Evolutionary conservation across 1,140 invertebrate species (phyloP).

Genomic region (Drosophila tani): DNA sequence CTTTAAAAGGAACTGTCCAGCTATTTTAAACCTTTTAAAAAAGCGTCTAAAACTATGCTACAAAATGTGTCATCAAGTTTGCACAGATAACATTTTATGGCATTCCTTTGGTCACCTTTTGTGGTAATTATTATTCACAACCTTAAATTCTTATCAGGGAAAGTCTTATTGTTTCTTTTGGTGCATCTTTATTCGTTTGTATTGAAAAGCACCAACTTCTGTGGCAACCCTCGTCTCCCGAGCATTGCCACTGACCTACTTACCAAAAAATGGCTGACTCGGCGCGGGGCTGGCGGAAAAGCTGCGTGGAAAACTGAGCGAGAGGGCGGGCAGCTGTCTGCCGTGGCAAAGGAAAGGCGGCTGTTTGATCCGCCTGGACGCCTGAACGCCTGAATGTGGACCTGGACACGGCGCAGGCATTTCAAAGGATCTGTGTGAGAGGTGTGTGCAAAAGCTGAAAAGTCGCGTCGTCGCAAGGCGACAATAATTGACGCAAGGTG

Average conservation of each 20-base stretch:
- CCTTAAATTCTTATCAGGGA: too few species aligned
- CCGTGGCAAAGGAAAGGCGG: constrained; percentile 1
- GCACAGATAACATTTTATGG: too few species aligned
- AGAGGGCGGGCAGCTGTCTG: constrained; percentile 18
- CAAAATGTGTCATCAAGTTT: too few species aligned
- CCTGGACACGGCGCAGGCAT: constrained; percentile 54
- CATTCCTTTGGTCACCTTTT: too few species aligned
- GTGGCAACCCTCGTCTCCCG: constrained; percentile 40
- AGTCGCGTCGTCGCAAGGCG: constrained; percentile 39
- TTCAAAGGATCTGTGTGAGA: constrained; percentile 14
- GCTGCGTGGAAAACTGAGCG: constrained; percentile 10
- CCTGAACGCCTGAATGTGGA: constrained; percentile 32
- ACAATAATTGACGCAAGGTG: constrained; percentile 54
- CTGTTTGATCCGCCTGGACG: constrained; percentile 59
- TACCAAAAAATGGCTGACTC: constrained; percentile 57
- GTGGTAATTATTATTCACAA: too few species aligned
- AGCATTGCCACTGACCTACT: constrained; percentile 72
- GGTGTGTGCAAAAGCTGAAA: constrained; percentile 42
- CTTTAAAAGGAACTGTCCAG: too few species aligned
- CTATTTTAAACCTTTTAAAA: too few species aligned
- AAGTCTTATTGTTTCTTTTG: too few species aligned
- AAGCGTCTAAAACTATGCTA: too few species aligned
- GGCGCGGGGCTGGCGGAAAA: constrained; percentile 14
- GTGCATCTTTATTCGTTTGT: too few species aligned
- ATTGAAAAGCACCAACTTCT: too few species aligned